Conservation (phyloP, 2,797 vertebrate species). For the Momotus momota region DNA sequence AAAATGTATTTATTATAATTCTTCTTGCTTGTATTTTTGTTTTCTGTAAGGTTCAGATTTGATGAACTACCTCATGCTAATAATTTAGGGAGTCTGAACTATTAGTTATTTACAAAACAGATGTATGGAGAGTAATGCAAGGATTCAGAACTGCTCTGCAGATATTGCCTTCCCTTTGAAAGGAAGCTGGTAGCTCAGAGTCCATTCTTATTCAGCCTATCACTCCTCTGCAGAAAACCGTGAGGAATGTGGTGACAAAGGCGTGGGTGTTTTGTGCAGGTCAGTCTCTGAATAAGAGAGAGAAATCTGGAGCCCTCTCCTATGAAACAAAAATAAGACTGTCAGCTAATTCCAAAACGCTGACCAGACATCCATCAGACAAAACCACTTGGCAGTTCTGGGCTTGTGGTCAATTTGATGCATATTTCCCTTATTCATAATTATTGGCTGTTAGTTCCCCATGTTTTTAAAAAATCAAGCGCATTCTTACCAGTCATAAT, state of each 20-base stretch:
- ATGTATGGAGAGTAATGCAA: neutral
- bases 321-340: neutral
- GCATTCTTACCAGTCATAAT: neutral
- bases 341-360: neutral
- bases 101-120: neutral
- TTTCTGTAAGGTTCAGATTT: neutral
- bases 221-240: neutral
- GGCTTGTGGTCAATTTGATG: neutral
- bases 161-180: neutral
- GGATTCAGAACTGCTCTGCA: neutral
- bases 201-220: neutral
- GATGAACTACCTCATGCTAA: neutral
- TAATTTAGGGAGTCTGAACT: neutral
- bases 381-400: neutral
- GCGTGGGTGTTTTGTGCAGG: neutral
- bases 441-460: neutral
- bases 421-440: neutral
- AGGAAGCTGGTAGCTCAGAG: neutral
- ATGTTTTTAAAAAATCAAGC: neutral
- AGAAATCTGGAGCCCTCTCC: neutral
- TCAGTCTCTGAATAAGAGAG: neutral
- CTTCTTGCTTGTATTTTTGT: neutral
- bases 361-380: neutral
- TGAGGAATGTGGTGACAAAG: conserved; percentile 20
- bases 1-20: neutral